Evolutionary conservation across 35 echinoderm and acorn worm species (phyloP).

Genomic region (Ophiothrix spiculata): DNA sequence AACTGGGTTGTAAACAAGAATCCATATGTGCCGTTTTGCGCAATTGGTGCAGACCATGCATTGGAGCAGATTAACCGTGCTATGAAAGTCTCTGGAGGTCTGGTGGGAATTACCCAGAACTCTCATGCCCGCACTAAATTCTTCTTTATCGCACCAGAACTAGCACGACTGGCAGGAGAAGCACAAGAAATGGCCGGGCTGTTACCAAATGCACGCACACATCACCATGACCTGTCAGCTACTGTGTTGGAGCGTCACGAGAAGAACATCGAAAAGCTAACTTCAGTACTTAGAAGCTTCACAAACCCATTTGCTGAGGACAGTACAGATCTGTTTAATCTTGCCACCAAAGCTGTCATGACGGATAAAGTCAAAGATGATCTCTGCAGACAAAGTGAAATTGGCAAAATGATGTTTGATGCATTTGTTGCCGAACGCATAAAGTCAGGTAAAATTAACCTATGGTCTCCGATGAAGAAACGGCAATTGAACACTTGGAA

Average conservation of each 20-base stretch:
- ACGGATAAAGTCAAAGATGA: neutral
- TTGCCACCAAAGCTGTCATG: slow-evolving; percentile 16
- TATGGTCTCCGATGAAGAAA: slow-evolving; percentile 23
- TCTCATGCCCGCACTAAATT: neutral
- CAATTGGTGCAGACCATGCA: slow-evolving; percentile 37
- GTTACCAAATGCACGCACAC: neutral
- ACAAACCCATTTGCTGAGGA: neutral
- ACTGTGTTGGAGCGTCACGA: neutral
- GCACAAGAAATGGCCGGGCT: slow-evolving; percentile 14
- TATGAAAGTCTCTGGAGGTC: slow-evolving; percentile 44
- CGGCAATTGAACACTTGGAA: slow-evolving; percentile 20
- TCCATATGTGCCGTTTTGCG: slow-evolving; percentile 29
- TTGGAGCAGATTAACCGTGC: slow-evolving; percentile 20
- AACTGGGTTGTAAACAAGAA: slow-evolving; percentile 48
- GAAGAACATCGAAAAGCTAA: neutral
- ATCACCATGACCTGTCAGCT: slow-evolving; percentile 28
- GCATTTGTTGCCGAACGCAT: slow-evolving; percentile 9
- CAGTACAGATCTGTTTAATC: neutral
- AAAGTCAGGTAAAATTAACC: neutral
- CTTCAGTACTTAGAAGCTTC: neutral
- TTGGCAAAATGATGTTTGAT: neutral
- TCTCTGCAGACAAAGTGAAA: slow-evolving; percentile 1
- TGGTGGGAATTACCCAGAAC: slow-evolving; percentile 26
- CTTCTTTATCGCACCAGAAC: slow-evolving; percentile 34
- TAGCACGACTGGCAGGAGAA: slow-evolving; percentile 5